These are phyloP conservation scores for Stenolophus ochropezus DNA, from an alignment of 2,888 invertebrate genomes.

Conservation along the genomic window DNA sequence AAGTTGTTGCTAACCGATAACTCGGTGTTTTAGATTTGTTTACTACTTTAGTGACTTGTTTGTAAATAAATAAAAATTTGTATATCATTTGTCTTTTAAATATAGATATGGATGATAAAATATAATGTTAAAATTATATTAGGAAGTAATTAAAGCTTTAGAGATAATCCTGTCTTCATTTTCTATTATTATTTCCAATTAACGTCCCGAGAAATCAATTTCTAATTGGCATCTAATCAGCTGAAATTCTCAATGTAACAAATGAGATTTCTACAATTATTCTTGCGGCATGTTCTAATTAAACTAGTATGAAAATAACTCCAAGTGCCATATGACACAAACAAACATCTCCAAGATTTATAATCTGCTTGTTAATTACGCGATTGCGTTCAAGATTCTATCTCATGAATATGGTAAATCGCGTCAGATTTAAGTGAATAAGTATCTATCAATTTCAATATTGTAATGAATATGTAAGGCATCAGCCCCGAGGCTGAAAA, in stretches of 20 bases:
- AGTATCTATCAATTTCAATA: conserved; percentile 15
- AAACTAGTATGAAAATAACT: conserved; percentile 15
- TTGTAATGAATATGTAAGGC: conserved; percentile 3
- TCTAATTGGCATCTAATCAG: not conserved
- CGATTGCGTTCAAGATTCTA: not conserved
- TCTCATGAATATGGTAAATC: not conserved
- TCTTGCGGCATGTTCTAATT: not conserved
- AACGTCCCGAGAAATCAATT: not conserved
- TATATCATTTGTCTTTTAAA: no score
- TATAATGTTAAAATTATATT: no score
- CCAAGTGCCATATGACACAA: not conserved
- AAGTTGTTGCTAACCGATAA: not conserved
- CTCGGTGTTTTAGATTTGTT: not conserved
- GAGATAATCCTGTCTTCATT: no score
- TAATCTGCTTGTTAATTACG: not conserved
- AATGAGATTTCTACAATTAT: conserved; percentile 1
- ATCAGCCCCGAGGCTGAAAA: not conserved
- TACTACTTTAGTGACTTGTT: not conserved
- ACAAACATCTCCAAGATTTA: not conserved
- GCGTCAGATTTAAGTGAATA: not conserved
- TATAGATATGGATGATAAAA: no score
- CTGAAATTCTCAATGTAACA: not conserved
- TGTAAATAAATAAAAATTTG: not conserved
- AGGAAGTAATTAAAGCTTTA: no score
- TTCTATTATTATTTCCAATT: not conserved